A percentile compares a stretch with the other conserved stretches of the same genome.
These are phyloP conservation scores for Daubentonia madagascariensis DNA, from an alignment of 2,113 vertebrate species.

Conservation along the genomic window DNA sequence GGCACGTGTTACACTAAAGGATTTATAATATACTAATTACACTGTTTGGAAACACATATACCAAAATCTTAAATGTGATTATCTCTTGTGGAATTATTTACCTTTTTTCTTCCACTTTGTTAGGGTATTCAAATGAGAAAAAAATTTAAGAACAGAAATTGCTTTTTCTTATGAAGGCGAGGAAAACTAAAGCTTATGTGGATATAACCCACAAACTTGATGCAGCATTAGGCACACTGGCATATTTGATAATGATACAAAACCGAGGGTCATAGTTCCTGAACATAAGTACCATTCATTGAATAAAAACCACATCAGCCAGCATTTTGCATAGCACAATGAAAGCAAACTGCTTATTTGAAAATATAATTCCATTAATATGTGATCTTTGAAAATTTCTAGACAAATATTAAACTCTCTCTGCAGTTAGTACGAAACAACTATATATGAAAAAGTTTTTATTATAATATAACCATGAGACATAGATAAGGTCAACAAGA, in stretches of 20 bases:
- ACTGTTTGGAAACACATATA: neutral
- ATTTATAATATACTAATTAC: neutral
- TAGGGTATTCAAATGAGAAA: neutral
- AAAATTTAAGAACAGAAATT: neutral
- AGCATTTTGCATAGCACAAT: neutral
- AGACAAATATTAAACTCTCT: neutral
- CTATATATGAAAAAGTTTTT: neutral
- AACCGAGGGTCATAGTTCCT: neutral
- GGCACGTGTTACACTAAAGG: neutral
- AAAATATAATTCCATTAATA: neutral
- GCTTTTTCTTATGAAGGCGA: neutral
- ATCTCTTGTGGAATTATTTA: neutral
- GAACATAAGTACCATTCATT: neutral
- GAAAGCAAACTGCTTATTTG: neutral
- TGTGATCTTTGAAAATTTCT: neutral
- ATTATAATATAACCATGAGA: neutral
- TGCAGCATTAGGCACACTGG: accelerated
- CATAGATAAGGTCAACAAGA: neutral
- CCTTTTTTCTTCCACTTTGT: neutral
- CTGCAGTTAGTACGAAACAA: neutral
- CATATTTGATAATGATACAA: neutral
- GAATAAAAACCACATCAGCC: neutral
- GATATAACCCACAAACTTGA: neutral
- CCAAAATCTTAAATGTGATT: neutral
- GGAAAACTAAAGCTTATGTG: neutral